Percentiles rank a stretch among this genome's conserved stretches.
Conservation (phyloP, 2,888 invertebrate species). For the Machimus rusticus region DNA sequence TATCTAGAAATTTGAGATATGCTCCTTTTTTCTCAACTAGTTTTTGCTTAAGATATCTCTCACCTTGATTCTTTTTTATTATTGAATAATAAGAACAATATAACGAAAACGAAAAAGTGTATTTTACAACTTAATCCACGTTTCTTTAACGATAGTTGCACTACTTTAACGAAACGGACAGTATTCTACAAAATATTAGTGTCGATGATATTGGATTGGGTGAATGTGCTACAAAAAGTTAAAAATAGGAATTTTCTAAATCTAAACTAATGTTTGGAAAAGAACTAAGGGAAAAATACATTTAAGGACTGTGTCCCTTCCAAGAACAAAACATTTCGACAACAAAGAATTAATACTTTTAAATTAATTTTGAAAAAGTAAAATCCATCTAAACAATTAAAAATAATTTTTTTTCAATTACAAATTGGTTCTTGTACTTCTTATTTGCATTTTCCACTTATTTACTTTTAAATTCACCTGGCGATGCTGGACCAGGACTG, state of each 20-base stretch:
- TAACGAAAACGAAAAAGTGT: not conserved
- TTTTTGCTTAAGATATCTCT: not conserved
- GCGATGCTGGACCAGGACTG: conserved; percentile 68
- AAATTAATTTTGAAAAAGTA: not conserved
- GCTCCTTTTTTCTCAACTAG: too few species aligned
- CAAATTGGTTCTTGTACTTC: not conserved
- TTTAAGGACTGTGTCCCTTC: not conserved
- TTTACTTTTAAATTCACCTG: conserved; percentile 61
- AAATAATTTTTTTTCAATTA: not conserved
- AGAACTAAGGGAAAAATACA: not conserved
- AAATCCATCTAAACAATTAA: not conserved
- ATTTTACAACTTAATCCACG: not conserved
- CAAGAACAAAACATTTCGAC: not conserved
- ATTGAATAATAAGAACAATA: not conserved
- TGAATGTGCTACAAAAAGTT: not conserved
- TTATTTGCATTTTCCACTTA: not conserved
- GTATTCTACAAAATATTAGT: not conserved
- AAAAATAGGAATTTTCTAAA: not conserved
- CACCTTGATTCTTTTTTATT: not conserved
- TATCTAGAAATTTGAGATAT: too few species aligned
- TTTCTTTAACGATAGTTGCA: not conserved
- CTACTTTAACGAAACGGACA: not conserved
- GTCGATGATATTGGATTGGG: not conserved
- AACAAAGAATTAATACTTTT: not conserved
- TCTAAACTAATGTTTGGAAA: not conserved